Evolutionary conservation across 2,888 invertebrate species (phyloP).

Genomic region (Hedya salicella): DNA sequence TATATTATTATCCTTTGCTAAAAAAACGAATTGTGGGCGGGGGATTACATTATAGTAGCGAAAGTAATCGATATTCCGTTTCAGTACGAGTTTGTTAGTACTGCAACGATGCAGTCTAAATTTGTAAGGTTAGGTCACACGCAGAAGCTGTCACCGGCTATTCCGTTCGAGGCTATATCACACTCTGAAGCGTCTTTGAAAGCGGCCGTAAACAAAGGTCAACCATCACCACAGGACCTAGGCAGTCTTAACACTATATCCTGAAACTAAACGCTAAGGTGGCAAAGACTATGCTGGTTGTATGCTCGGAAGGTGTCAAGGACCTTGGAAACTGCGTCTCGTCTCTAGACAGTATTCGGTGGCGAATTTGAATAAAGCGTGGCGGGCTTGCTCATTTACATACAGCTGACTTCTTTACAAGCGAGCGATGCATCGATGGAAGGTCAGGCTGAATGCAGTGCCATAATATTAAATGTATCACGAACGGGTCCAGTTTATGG

Average conservation of each 20-base stretch:
- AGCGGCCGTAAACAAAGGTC: background rate
- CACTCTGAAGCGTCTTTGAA: constrained; percentile 23
- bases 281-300: background rate
- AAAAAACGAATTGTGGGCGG: constrained; percentile 85
- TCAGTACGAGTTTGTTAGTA: constrained; percentile 83
- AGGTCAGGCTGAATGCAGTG: constrained; percentile 23
- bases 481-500: background rate
- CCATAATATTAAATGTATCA: background rate
- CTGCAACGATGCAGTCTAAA: constrained; percentile 82
- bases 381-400: constrained; percentile 39
- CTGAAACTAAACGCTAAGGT: background rate
- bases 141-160: background rate
- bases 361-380: constrained; percentile 42
- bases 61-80: constrained; percentile 86
- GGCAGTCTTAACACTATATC: background rate
- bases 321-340: constrained; percentile 26
- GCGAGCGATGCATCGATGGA: constrained; percentile 30
- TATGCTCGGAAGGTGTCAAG: constrained; percentile 32
- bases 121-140: constrained; percentile 75
- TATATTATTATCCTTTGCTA: constrained; percentile 78
- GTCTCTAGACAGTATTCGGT: constrained; percentile 22
- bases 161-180: background rate
- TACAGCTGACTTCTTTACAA: constrained; percentile 44
- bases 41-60: constrained; percentile 86
- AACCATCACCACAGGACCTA: background rate